Percentiles rank a stretch among this genome's conserved stretches.
phyloP scores from a whole-genome alignment of 2,113 vertebrate species.

The Fregetta grallaria region DNA sequence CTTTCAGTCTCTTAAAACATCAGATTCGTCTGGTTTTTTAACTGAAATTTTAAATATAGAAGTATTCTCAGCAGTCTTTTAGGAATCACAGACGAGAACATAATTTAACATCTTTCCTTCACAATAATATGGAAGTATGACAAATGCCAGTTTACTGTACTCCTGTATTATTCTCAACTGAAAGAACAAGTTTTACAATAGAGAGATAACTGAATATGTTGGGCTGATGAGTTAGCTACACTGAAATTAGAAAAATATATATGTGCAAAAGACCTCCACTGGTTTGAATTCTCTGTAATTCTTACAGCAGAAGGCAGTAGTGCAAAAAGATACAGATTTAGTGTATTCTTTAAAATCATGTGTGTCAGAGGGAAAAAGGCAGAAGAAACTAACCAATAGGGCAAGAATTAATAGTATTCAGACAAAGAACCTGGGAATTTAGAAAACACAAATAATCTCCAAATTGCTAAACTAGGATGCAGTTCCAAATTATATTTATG shows the following conservation, averaged over 20 bases:
- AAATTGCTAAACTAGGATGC: neutral
- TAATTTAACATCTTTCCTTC: neutral
- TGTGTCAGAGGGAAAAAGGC: neutral
- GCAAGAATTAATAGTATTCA: neutral
- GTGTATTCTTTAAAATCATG: neutral
- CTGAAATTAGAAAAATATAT: constrained; percentile 9
- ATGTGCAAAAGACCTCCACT: neutral
- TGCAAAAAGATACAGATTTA: neutral
- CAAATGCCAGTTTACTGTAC: neutral
- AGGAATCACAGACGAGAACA: neutral
- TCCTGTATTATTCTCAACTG: neutral
- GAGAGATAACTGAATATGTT: neutral
- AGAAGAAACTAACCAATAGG: neutral
- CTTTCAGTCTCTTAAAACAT: neutral
- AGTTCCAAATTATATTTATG: neutral
- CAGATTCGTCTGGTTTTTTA: rapidly evolving
- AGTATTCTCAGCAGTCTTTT: neutral
- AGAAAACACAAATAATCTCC: neutral
- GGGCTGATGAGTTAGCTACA: neutral
- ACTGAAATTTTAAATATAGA: neutral
- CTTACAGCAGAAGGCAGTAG: neutral
- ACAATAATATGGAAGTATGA: neutral
- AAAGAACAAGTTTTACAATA: neutral
- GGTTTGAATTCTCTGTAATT: neutral
- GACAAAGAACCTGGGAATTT: neutral